A percentile compares a stretch with the other conserved stretches of the same genome.
Conservation (phyloP, 2,113 vertebrate species). For the Gopherus evgoodei region DNA sequence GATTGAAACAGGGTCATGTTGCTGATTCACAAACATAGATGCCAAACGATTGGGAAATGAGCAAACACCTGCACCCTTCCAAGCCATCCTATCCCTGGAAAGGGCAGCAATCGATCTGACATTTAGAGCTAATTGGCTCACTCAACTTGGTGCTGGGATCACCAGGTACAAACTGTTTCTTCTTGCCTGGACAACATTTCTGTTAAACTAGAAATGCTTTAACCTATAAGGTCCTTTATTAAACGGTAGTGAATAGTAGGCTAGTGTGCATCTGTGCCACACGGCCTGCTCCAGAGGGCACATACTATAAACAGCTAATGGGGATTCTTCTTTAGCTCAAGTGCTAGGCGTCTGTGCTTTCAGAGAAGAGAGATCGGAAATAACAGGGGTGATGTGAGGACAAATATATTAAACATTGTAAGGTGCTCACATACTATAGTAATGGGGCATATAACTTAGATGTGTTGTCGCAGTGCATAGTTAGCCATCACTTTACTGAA, state of each 20-base stretch:
- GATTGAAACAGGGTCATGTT: neutral
- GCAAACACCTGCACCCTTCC: neutral
- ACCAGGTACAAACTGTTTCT: neutral
- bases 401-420: neutral
- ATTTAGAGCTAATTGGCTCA: neutral
- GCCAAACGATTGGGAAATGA: neutral
- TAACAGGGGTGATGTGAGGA: accelerated
- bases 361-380: neutral
- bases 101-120: neutral
- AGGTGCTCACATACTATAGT: neutral
- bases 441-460: neutral
- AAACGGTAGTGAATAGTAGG: neutral
- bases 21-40: neutral
- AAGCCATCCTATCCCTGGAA: neutral
- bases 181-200: neutral
- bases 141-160: neutral
- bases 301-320: neutral
- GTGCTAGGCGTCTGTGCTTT: neutral
- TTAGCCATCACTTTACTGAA: neutral
- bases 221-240: neutral
- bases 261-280: neutral
- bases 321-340: neutral
- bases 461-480: neutral
- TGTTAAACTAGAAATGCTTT: neutral
- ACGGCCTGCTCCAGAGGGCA: neutral